A percentile compares a stretch with the other conserved stretches of the same genome.
Conservation (phyloP, 2,797 vertebrate genomes). For the Urocyon cinereoargenteus region DNA sequence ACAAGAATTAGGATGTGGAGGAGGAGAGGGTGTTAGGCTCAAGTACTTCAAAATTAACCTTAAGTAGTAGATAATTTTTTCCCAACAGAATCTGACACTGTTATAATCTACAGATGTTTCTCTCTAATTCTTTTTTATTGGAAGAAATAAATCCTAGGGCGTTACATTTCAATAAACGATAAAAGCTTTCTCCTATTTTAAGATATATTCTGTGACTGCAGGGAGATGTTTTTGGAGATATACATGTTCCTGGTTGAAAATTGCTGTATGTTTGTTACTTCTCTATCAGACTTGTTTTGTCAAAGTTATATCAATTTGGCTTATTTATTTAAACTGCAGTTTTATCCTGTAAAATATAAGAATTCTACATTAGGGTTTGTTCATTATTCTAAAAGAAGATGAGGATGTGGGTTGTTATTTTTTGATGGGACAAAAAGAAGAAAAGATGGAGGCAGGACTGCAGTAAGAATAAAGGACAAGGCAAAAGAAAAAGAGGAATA, state of each 20-base stretch:
- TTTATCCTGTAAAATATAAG: constrained; percentile 27
- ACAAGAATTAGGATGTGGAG: neutral
- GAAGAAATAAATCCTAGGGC: constrained; percentile 11
- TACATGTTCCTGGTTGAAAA: neutral
- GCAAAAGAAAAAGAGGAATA: neutral
- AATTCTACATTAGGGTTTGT: neutral
- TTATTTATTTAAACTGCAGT: constrained; percentile 33
- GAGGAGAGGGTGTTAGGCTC: neutral
- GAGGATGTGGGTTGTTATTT: neutral
- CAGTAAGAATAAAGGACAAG: neutral
- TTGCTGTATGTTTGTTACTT: neutral
- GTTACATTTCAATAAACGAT: neutral
- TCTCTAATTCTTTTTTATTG: neutral
- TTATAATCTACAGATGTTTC: neutral
- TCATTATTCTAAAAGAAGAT: neutral
- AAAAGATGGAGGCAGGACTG: neutral
- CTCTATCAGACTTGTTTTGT: neutral
- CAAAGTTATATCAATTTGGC: neutral
- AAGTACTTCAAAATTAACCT: constrained; percentile 32
- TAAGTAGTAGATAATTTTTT: neutral
- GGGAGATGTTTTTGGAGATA: neutral
- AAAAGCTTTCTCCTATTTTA: neutral
- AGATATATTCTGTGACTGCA: neutral
- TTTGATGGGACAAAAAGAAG: neutral
- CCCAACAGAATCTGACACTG: neutral